Base-by-base conservation (phyloP, 2,113 vertebrate species). In the Nibea albiflora region DNA sequence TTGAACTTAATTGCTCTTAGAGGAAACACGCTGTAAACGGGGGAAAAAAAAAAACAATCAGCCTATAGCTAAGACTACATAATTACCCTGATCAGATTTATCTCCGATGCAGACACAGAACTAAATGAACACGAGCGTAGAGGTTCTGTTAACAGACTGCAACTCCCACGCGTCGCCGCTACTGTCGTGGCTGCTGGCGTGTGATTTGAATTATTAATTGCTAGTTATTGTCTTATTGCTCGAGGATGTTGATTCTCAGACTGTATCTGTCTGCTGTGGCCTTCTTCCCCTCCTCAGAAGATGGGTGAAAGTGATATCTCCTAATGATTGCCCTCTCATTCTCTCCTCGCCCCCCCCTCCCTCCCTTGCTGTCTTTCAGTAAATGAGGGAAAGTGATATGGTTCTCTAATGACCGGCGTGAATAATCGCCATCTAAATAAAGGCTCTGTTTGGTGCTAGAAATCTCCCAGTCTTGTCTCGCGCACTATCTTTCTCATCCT, bases 361-460 rank as follows among this genome's bases (percentile, higher is more conserved):
- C 19, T 58, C 42, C 73, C 73, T 89, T 50, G 74, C 89, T 87
- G 90, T 93, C 92, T 96, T 95, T 95, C 95, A 95, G 95, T 96
- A 96, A 96, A 96, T 95, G 95, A 95, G 94, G 91, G 90, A 95
- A 96, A 95, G 92, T 91, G 95, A 96, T 95, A 95, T 70, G 92
- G 85, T 92, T 90, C 94, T 93, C 92, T 95, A 95, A 96, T 96
- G 94, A 95, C 94, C 94, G 80, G 80, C 69, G 90, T 95, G 95
- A 96, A 95, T 95, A 94, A 96, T 96, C 89, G 85, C 81, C 84
- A 80, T 94, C 94, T 95, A 96, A 95, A 95, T 95, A 95, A 95
- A 96, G 94, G 92, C 84, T 91, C 83, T 84, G 92, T 93, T 94
- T 94, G 90, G 91, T 86, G 92, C 83, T 88, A 82, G 84, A 92